Evolutionary conservation across 2,113 vertebrate genomes (phyloP), one percentile per base, ranked within the genome.

Genomic region (Hydropotes inermis): DNA sequence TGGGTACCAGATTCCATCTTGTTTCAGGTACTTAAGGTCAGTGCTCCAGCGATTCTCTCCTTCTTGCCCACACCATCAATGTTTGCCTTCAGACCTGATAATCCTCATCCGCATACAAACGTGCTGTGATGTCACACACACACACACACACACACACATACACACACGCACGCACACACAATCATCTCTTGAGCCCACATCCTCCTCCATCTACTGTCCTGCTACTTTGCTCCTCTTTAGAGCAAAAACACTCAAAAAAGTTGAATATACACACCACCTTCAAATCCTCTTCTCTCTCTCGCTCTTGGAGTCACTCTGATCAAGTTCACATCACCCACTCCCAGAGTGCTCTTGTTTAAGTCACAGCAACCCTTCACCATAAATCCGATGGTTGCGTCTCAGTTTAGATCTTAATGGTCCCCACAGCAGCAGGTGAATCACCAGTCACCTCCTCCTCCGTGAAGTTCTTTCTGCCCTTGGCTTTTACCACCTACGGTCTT

Each of bases 241-340:
- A 50, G 30, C 25, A 64, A 86, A 86, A 17, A 21, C 88, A 47
- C 82, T 95, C 21, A 10, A 57, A 58, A 87, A 23, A 54, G 30
- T 0, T 83, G 15, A 83, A 21, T 30, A 6, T 5, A 6, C 0
- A 2, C 3, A 7, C n/a, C 23, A 16, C 10, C n/a, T 89, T 36
- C 33, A 64, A 58, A 57, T 57, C 27, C n/a, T 84, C 16, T 39
- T 7, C n/a, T 81, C 27, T 21, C 28, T 39, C 36, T 27, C 36
- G 47, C 16, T 52, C 76, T 92, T 55, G 30, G 13, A 85, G 17
- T 47, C 54, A 27, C 19, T 16, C n/a, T n/a, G 21, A 12, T 17
- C 67, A 33, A 30, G 36, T 7, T 70, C 50, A 52, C 12, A 15
- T 9, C 30, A 13, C 2, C 16, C 23, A 2, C 10, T 50, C 47